A percentile compares a stretch with the other conserved stretches of the same genome.
These are phyloP conservation scores for Hermaeophaga mercurialis DNA, from an alignment of 2,888 invertebrate species.

Conservation along the genomic window DNA sequence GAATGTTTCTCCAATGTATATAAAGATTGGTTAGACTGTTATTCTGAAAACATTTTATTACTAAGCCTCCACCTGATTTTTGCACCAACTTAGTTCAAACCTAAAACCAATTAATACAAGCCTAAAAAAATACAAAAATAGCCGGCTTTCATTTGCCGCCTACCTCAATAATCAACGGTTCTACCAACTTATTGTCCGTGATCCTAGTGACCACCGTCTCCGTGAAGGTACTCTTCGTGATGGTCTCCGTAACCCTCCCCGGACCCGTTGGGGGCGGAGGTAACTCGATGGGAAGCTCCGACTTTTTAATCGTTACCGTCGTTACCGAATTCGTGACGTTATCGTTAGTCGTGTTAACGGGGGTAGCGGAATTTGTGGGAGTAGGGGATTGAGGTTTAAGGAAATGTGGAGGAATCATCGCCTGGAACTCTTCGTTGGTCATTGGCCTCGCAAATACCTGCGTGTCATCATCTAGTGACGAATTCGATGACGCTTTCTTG, in stretches of 20 bases:
- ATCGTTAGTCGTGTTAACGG: constrained; percentile 50
- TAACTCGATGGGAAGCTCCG: constrained; percentile 68
- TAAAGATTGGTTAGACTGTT: too few species aligned
- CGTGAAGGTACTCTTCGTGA: constrained; percentile 94
- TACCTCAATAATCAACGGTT: constrained; percentile 90
- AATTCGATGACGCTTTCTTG: constrained; percentile 59
- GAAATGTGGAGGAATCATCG: constrained; percentile 93
- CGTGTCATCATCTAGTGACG: constrained; percentile 61
- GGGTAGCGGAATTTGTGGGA: constrained; percentile 37
- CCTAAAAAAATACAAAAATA: constrained; percentile 24
- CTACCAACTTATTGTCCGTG: constrained; percentile 88
- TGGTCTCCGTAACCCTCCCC: constrained; percentile 90
- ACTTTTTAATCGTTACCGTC: constrained; percentile 85
- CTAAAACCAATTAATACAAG: constrained; percentile 7
- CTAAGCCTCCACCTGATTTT: not conserved
- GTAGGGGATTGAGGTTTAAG: constrained; percentile 59
- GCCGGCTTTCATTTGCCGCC: constrained; percentile 50
- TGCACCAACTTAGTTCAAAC: not conserved
- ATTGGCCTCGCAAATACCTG: constrained; percentile 76
- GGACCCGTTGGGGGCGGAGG: constrained; percentile 84
- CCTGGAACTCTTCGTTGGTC: constrained; percentile 93
- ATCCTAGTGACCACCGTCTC: constrained; percentile 93
- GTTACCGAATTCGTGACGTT: constrained; percentile 63
- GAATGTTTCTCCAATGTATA: too few species aligned
- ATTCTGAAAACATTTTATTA: too few species aligned